These are phyloP conservation scores for Papilio aristodemus DNA, from an alignment of 1,140 invertebrate genomes.

Conservation along the genomic window DNA sequence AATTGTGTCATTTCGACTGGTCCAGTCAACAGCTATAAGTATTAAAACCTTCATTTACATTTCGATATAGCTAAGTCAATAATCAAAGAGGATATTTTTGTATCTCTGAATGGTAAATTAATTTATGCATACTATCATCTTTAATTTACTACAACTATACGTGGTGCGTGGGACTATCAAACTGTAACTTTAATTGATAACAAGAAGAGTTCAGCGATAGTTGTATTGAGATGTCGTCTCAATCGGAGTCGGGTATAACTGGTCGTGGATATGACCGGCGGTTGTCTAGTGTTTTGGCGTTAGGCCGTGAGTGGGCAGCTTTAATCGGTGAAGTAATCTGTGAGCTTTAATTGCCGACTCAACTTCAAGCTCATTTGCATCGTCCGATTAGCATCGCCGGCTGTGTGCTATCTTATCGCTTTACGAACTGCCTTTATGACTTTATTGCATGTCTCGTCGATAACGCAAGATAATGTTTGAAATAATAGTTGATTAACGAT, in stretches of 20 bases:
- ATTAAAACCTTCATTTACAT: background rate
- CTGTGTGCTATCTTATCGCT: constrained; percentile 5
- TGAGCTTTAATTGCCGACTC: constrained; percentile 17
- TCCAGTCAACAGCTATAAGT: no score
- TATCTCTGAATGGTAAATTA: background rate
- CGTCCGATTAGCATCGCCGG: background rate
- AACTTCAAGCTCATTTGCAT: background rate
- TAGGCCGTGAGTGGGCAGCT: background rate
- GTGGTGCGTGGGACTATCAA: background rate
- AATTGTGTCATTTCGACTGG: no score
- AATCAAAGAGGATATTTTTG: background rate
- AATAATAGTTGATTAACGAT: no score
- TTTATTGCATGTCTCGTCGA: background rate
- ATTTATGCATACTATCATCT: background rate
- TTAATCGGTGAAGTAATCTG: background rate
- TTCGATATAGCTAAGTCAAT: background rate
- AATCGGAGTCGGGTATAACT: background rate
- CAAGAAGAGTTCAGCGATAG: constrained; percentile 4
- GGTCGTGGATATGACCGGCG: background rate
- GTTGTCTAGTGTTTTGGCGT: background rate
- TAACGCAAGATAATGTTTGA: no score
- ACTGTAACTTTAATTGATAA: constrained; percentile 3
- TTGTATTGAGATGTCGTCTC: background rate
- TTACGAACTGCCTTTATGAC: constrained; percentile 11
- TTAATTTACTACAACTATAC: background rate